Percentiles rank a stretch among this genome's conserved stretches.
phyloP scores from a whole-genome alignment of 1,140 invertebrate genomes.

The Dendroctonus ponderosae region DNA sequence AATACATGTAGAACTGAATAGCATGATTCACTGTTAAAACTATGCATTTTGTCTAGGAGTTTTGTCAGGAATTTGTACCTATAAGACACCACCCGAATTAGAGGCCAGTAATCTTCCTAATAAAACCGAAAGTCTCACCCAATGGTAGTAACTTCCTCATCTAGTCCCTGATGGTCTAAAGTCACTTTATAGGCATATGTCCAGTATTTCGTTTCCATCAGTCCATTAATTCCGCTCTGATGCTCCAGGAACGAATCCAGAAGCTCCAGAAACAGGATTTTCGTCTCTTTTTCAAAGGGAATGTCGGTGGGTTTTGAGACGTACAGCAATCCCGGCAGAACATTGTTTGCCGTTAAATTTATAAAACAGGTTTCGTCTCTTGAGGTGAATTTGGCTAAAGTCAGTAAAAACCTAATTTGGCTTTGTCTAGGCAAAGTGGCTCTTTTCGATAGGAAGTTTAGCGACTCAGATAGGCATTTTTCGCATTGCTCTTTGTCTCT shows the following conservation, averaged over 20 bases:
- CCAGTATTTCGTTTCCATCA: conserved; percentile 16
- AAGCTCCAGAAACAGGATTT: conserved; percentile 9
- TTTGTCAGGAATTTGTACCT: conserved; percentile 15
- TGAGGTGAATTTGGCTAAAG: conserved; percentile 5
- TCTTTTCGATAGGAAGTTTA: conserved; percentile 4
- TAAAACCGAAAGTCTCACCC: conserved; percentile 1
- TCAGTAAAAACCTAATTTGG: conserved; percentile 9
- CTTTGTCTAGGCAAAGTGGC: neutral
- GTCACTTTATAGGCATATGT: conserved; percentile 1
- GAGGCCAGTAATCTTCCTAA: neutral
- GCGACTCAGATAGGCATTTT: conserved; percentile 15
- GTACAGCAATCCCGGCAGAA: conserved; percentile 2
- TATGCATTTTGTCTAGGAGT: conserved; percentile 5
- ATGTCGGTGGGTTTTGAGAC: neutral
- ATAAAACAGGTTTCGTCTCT: conserved; percentile 24
- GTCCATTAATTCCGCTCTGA: conserved; percentile 18
- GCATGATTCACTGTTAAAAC: conserved; percentile 1
- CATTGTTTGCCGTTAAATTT: conserved; percentile 14
- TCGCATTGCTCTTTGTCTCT: conserved; percentile 21
- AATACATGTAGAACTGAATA: conserved; percentile 10
- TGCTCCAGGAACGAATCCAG: conserved; percentile 16
- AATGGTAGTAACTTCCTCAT: conserved; percentile 3
- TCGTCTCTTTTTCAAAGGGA: conserved; percentile 1
- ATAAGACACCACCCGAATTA: neutral
- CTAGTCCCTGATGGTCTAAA: conserved; percentile 3